These are phyloP conservation scores for Drosophila antonietae DNA, from an alignment of 2,888 invertebrate species.

Conservation along the genomic window DNA sequence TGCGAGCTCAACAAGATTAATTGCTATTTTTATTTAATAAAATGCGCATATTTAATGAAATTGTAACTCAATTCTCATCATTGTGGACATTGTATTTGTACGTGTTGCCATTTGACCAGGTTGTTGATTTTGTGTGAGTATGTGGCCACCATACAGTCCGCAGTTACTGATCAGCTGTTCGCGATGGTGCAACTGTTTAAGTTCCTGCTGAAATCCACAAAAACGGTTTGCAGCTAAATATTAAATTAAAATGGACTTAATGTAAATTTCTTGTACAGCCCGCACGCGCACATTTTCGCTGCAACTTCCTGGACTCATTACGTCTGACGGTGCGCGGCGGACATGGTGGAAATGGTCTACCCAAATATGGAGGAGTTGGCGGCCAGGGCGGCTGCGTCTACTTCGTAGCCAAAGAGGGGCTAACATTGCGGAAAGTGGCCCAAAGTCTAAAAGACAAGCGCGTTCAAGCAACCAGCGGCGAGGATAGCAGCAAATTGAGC, in stretches of 20 bases:
- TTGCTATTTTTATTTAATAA: not conserved
- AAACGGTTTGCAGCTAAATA: constrained; percentile 64
- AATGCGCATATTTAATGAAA: no score
- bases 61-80: not conserved
- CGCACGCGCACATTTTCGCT: constrained; percentile 74
- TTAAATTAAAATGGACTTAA: not conserved
- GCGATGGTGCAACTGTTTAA: constrained; percentile 82
- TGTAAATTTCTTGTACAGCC: constrained; percentile 48
- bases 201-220: constrained; percentile 74
- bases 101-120: not conserved
- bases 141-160: constrained; percentile 15
- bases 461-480: constrained; percentile 88
- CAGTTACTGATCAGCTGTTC: constrained; percentile 28
- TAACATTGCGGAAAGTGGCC: constrained; percentile 86
- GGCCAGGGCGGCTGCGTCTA: constrained; percentile 96
- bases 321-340: constrained; percentile 93
- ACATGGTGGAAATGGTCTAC: constrained; percentile 89
- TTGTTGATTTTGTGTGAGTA: not conserved
- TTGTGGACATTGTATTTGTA: no score
- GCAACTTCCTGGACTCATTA: constrained; percentile 91
- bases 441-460: constrained; percentile 74
- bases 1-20: not conserved
- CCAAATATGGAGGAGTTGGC: constrained; percentile 94
- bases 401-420: constrained; percentile 88
- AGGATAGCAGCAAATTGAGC: constrained; percentile 90